These are phyloP conservation scores for Antheraea pernyi DNA, from an alignment of 1,140 invertebrate genomes.

Conservation along the genomic window DNA sequence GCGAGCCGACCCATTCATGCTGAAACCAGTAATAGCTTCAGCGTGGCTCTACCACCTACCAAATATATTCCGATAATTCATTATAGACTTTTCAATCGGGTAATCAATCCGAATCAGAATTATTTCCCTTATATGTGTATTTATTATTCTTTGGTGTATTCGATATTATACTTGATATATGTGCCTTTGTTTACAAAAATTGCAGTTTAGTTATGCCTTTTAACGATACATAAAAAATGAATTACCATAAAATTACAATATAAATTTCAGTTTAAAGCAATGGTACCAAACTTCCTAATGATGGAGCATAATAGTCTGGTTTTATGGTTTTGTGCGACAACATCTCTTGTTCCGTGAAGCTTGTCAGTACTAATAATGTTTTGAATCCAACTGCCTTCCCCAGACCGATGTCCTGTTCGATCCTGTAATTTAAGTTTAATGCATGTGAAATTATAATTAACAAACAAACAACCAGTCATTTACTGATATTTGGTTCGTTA, in stretches of 20 bases:
- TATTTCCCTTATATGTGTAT: no score
- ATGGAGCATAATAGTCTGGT: constrained; percentile 76
- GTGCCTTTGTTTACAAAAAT: no score
- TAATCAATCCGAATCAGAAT: no score
- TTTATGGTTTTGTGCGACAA: constrained; percentile 33
- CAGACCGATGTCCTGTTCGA: constrained; percentile 80
- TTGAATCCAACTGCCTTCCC: constrained; percentile 78
- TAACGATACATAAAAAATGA: not conserved
- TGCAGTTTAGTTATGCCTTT: not conserved
- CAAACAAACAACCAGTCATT: not conserved
- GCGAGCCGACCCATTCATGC: no score
- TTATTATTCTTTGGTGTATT: no score
- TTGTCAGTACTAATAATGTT: constrained; percentile 77
- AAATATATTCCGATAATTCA: no score
- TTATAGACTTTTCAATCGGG: no score
- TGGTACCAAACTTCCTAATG: constrained; percentile 54
- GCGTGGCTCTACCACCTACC: no score
- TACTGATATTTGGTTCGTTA: no score
- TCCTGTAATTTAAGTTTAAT: constrained; percentile 49
- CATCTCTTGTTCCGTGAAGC: constrained; percentile 63
- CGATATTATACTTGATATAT: no score
- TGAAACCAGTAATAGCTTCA: no score
- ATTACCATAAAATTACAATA: not conserved
- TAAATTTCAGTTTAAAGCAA: constrained; percentile 28
- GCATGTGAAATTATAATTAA: not conserved